A percentile compares a stretch with the other conserved stretches of the same genome.
Evolutionary conservation across 2,797 vertebrate genomes (phyloP).

Genomic region (Crax fasciolata): DNA sequence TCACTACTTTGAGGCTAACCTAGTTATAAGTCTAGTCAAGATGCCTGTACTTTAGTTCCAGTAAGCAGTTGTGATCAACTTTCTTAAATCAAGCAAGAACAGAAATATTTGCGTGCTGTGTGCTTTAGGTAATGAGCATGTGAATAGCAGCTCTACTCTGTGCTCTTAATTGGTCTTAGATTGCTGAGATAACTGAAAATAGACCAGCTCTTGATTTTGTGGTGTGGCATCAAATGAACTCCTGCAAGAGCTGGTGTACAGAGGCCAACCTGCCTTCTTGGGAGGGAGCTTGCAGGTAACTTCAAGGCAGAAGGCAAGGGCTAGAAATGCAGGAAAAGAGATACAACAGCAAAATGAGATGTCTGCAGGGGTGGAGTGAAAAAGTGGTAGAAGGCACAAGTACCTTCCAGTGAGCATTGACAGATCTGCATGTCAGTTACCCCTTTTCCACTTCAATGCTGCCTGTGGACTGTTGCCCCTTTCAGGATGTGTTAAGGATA

Average conservation of each 20-base stretch:
- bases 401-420: background rate
- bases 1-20: background rate
- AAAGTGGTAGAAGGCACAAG: background rate
- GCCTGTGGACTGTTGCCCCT: background rate
- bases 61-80: background rate
- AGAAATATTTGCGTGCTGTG: background rate
- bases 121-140: background rate
- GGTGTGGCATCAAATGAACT: background rate
- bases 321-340: slow-evolving; percentile 5
- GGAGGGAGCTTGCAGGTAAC: background rate
- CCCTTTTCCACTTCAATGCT: background rate
- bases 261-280: background rate
- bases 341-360: background rate
- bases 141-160: background rate
- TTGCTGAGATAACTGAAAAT: background rate
- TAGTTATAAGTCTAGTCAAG: background rate
- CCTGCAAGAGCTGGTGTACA: background rate
- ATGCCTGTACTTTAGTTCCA: background rate
- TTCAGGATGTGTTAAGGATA: background rate
- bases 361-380: background rate
- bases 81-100: background rate
- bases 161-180: background rate
- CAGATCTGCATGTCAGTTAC: background rate
- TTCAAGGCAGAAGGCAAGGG: background rate
- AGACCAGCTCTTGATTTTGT: background rate